Evolutionary conservation across 2,797 vertebrate species (phyloP), one percentile per base, ranked within the genome.

Genomic region (Schizopygopsis malacanthus): DNA sequence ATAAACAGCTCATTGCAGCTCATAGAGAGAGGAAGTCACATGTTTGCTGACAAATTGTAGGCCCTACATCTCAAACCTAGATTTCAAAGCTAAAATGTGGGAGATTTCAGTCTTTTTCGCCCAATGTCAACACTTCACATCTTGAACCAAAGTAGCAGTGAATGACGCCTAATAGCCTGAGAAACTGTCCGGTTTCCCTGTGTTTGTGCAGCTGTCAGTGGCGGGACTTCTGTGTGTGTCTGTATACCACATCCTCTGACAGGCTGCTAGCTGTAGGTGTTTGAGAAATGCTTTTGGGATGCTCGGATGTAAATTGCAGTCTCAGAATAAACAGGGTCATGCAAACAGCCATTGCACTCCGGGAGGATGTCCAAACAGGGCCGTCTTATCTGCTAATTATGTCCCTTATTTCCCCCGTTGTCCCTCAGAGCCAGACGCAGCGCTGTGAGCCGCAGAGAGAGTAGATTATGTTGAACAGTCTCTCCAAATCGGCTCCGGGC

Each of bases 311-410:
- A 63, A 73, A 87, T 76, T 47, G 11, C 75, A 39, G 61, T 71
- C 12, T 83, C 15, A 52, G 54, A 85, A 75, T 85, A 81, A 81
- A 86, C 81, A 82, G 79, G 63, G 67, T 75, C 82, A 67, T 33
- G 50, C 84, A 70, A 78, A 87, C 82, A 84, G 6, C 67, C 54
- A 20, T 16, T 9, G 28, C 33, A n/a, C 33, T 50, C 41, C 16
- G 83, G 76, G 76, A 89, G 16, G 25, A 69, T 22, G 13, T 81
- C 72, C 79, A 85, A 54, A 79, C 80, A 2, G 41, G 89, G 89
- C 91, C 89, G 90, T 92, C 93, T 94, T 94, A 95, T 94, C 93
- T 92, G 88, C 89, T 94, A 95, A 95, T 95, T 94, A 93, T 94
- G 93, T 92, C 92, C 92, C 91, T 88, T 88, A 89, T 93, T 94